phyloP scores from a whole-genome alignment of 37 sponge, comb jelly and placozoan genomes.

The Halichondria panicea region DNA sequence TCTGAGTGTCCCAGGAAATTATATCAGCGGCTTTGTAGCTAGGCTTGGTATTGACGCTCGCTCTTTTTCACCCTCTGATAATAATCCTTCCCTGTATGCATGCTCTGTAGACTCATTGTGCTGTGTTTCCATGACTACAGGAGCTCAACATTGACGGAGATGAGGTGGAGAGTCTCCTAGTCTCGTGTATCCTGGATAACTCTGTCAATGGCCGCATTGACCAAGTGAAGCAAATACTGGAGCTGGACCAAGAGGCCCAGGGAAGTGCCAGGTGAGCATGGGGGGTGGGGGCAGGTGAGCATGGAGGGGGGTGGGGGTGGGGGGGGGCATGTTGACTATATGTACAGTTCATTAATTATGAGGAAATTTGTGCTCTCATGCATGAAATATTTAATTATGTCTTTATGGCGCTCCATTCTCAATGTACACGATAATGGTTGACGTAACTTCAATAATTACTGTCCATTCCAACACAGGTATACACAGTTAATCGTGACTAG shows the following conservation, averaged over 20 bases:
- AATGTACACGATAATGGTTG: too few relatives aligned
- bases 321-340: not conserved
- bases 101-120: too few relatives aligned
- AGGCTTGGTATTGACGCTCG: not conserved
- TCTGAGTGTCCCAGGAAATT: too few relatives aligned
- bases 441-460: too few relatives aligned
- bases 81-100: too few relatives aligned
- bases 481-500: too few relatives aligned
- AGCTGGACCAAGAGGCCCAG: conserved; percentile 63
- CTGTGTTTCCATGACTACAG: conserved; percentile 23
- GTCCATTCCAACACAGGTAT: too few relatives aligned
- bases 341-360: too few relatives aligned
- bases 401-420: too few relatives aligned
- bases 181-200: conserved; percentile 86
- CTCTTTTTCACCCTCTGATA: not conserved
- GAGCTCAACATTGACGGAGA: conserved; percentile 78
- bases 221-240: conserved; percentile 85
- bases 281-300: not conserved
- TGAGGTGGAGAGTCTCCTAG: conserved; percentile 90
- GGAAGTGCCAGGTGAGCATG: conserved; percentile 63
- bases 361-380: too few relatives aligned
- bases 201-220: conserved; percentile 83
- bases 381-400: too few relatives aligned
- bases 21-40: too few relatives aligned
- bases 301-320: not conserved